Conservation (phyloP, 2,888 invertebrate genomes). For the Lasiommata megera region DNA sequence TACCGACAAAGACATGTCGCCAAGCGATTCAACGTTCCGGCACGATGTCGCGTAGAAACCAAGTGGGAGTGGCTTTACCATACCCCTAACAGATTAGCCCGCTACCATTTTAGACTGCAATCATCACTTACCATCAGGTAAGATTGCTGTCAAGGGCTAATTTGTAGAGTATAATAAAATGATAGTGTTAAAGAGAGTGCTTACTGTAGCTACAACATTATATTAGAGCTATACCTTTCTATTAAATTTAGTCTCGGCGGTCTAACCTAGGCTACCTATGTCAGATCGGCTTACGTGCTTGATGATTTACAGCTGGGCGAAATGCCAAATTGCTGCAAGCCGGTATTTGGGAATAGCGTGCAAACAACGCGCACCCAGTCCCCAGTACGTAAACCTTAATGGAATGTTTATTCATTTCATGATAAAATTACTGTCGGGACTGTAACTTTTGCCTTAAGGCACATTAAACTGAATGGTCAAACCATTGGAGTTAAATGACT, state of each 20-base stretch:
- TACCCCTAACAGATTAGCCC: no score
- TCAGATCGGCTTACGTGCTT: neutral
- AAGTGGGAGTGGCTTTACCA: no score
- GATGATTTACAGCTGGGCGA: conserved; percentile 9
- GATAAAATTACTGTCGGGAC: neutral
- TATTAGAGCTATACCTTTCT: neutral
- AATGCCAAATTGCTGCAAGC: conserved; percentile 5
- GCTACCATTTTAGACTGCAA: no score
- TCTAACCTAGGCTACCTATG: neutral
- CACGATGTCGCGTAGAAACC: no score
- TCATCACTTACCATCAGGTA: no score
- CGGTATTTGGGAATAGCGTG: conserved; percentile 7
- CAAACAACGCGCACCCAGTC: conserved; percentile 1
- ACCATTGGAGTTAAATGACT: neutral
- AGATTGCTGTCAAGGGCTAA: no score
- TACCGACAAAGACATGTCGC: no score
- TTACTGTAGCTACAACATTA: no score
- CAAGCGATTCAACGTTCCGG: no score
- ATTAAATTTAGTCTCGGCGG: neutral
- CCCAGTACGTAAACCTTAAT: neutral
- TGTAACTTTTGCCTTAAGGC: no score
- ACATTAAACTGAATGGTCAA: neutral
- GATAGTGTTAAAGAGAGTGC: no score
- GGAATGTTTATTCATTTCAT: conserved; percentile 2
- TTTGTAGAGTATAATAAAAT: no score